A percentile compares a stretch with the other conserved stretches of the same genome.
These are phyloP conservation scores for Porites australiensis DNA, from an alignment of 64 coral and sea anemone species.

Conservation along the genomic window DNA sequence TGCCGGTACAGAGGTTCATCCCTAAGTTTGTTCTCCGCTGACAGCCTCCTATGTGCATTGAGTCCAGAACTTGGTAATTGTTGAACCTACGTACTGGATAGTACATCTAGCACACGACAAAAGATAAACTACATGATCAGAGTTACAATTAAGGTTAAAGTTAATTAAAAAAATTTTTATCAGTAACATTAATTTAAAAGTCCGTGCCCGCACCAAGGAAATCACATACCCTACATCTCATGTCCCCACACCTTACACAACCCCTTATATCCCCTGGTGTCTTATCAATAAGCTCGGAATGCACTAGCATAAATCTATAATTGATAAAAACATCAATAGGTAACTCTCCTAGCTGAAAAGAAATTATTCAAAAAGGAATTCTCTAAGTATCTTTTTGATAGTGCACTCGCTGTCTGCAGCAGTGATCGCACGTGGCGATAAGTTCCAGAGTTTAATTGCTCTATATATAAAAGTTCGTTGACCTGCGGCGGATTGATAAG, in stretches of 20 bases:
- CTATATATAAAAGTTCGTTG: too few species aligned
- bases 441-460: too few species aligned
- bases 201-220: background rate
- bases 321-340: too few species aligned
- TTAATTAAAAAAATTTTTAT: background rate
- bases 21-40: background rate
- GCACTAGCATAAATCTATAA: background rate
- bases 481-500: too few species aligned
- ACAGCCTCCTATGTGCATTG: background rate
- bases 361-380: too few species aligned
- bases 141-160: background rate
- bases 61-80: background rate
- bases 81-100: background rate
- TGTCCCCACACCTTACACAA: background rate
- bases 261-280: background rate
- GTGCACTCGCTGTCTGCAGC: too few species aligned
- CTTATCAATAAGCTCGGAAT: background rate
- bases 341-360: too few species aligned
- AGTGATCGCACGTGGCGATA: too few species aligned
- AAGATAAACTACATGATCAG: background rate
- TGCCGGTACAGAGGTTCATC: too few species aligned
- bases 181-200: background rate
- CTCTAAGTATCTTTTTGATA: too few species aligned
- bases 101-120: background rate
- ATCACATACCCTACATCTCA: background rate